phyloP scores from a whole-genome alignment of 2,888 invertebrate species.

The Lasioglossum vierecki region DNA sequence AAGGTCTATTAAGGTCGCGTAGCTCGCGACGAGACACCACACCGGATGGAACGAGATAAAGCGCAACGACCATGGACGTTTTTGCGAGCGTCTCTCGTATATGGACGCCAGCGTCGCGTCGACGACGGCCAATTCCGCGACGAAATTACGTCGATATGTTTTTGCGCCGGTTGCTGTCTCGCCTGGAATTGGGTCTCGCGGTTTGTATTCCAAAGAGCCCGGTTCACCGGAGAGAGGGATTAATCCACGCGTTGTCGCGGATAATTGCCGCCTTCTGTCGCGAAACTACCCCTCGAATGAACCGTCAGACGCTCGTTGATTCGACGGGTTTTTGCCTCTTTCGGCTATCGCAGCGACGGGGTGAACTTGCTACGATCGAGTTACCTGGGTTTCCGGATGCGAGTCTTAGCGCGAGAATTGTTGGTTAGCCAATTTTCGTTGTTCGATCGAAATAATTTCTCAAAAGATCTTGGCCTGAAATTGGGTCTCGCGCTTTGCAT shows the following conservation, averaged over 20 bases:
- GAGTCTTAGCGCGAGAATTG: background rate
- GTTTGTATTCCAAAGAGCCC: background rate
- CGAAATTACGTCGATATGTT: constrained; percentile 7
- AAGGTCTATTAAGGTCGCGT: constrained; percentile 53
- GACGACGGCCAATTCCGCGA: background rate
- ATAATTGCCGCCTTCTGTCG: background rate
- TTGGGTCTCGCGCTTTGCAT: no score
- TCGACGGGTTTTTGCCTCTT: background rate
- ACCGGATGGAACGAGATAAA: constrained; percentile 1
- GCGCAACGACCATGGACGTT: constrained; percentile 2
- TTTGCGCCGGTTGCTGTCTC: background rate
- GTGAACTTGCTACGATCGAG: background rate
- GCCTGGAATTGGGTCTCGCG: background rate
- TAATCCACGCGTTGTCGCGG: background rate
- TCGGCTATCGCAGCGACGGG: background rate
- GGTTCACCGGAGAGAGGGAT: background rate
- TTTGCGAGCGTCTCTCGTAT: background rate
- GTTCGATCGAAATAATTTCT: background rate
- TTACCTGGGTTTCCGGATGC: background rate
- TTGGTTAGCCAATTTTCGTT: background rate
- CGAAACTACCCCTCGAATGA: background rate
- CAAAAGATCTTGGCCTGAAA: background rate
- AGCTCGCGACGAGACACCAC: constrained; percentile 14
- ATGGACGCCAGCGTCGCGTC: background rate
- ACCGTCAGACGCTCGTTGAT: background rate